Evolutionary conservation across 2,113 vertebrate genomes (phyloP), one percentile per base, ranked within the genome.

Genomic region (Dendropsophus ebraccatus): DNA sequence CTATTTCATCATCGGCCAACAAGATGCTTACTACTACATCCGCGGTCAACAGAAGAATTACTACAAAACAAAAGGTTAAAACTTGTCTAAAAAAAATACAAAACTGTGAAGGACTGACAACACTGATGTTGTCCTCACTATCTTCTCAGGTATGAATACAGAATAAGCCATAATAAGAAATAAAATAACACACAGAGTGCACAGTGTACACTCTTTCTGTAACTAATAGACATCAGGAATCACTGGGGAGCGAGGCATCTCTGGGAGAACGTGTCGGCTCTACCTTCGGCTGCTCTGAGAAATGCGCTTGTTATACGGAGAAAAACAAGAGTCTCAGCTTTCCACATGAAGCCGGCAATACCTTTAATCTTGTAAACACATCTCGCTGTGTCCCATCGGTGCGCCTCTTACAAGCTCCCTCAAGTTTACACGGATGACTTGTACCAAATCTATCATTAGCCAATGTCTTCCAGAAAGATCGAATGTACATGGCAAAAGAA

Each of bases 361-460:
- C 58, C 41, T 67, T n/a, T 69, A 50, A 82, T 82, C 80, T 69
- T 69, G 80, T 69, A 82, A 69, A 82, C 62, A 62, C 58, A 65
- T 65, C 78, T 65, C 78, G 23, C 23, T 3, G 41, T 30, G 41
- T 69, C 80, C 80, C 62, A 21, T 45, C 10, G 62, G 45, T n/a
- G 6, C 60, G 19, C 9, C 30, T 49, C 11, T 2, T 49, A 32
- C 30, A 4, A 19, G 32, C 45, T 62, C 32, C 60, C 25, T 5
- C 62, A 32, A 23, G 14, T 82, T 28, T 65, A 37, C 58, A 81
- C 35, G 58, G 60, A 32, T 81, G 41, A 81, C 58, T 81, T 13
- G n/a, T 30, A 52, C 21, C 6, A 10, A 50, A 69, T 65, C 41
- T 82, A 47, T 65, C 78, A 62, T 62, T 80, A n/a, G 35, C 8